Percentiles rank a stretch among this genome's conserved stretches.
Conservation (phyloP, 1,140 invertebrate species). For the Kradibia gibbosae region DNA sequence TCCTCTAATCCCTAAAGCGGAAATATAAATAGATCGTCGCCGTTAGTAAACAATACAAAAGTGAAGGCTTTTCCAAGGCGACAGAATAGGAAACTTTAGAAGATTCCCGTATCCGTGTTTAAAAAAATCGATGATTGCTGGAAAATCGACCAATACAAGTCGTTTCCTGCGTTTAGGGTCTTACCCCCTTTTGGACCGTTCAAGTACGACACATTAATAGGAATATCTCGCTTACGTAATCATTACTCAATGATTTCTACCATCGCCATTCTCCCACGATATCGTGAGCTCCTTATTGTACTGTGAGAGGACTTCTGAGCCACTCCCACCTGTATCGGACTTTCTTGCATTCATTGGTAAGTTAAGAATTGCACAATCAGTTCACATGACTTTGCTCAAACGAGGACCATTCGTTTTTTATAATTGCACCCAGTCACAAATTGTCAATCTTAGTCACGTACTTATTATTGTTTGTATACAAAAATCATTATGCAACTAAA, state of each 20-base stretch:
- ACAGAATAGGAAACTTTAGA: too few relatives aligned
- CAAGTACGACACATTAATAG: neutral
- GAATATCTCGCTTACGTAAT: neutral
- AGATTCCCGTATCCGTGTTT: neutral
- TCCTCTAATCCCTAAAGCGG: neutral
- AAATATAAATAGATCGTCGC: slow-evolving; percentile 7
- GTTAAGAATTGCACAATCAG: too few relatives aligned
- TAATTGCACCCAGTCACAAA: too few relatives aligned
- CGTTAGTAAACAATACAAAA: neutral
- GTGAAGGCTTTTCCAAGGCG: neutral
- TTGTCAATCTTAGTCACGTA: too few relatives aligned
- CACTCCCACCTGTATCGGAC: slow-evolving; percentile 18
- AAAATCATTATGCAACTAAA: too few relatives aligned
- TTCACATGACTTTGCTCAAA: too few relatives aligned
- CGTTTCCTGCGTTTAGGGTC: slow-evolving; percentile 20
- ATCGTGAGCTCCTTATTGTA: neutral
- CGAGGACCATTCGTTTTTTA: too few relatives aligned
- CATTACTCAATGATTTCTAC: neutral
- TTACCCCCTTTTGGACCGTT: slow-evolving; percentile 39
- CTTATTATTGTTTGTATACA: too few relatives aligned
- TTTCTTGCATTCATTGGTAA: too few relatives aligned
- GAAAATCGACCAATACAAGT: slow-evolving; percentile 35
- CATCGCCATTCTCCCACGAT: slow-evolving; percentile 44
- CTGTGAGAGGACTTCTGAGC: neutral
- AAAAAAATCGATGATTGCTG: slow-evolving; percentile 15